Base-by-base conservation (phyloP, 2,113 vertebrate species). In the Stictonetta naevosa region DNA sequence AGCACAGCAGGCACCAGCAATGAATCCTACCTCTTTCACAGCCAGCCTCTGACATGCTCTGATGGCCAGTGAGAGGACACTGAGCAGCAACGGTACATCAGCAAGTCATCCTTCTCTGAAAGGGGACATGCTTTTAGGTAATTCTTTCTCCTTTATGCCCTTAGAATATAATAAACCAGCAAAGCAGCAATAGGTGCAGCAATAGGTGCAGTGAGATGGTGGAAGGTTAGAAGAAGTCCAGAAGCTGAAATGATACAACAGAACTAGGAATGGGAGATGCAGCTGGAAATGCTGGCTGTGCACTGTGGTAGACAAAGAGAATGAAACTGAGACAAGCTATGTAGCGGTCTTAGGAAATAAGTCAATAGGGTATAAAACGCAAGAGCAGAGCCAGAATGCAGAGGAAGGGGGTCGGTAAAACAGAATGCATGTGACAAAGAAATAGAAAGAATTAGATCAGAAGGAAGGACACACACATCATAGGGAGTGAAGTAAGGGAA, bases 11-110 rank as follows among this genome's bases (percentile, higher is more conserved):
- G 77, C 23, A 5, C 15, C 50, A 11, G 86, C 46, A 2, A 22
- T 3, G n/a, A 25, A 7, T 8, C 50, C 44, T 19, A 66, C 59
- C 10, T 44, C n/a, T 60, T 44, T 53, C 66, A 1, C 83, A 93
- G 69, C 71, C 71, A n/a, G 87, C 69, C 83, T 60, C 12, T 4
- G 56, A 1, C 72, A 14, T 0, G 29, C 79, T 80, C 67, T 0
- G 20, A 14, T 0, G 52, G 72, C 7, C 8, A 1, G 42, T 12
- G 33, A 75, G 40, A 53, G 64, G 34, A 22, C 63, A 20, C 72
- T 0, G n/a, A 75, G 50, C 52, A 28, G 78, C 80, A 52, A 59
- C 0, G 3, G 7, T 0, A 38, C 46, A 11, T 13, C 63, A 22
- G 31, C 28, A 55, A 3, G 3, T 17, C 53, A 26, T 48, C 38